phyloP scores from a whole-genome alignment of 2,113 vertebrate species.

The Anguilla japonica region DNA sequence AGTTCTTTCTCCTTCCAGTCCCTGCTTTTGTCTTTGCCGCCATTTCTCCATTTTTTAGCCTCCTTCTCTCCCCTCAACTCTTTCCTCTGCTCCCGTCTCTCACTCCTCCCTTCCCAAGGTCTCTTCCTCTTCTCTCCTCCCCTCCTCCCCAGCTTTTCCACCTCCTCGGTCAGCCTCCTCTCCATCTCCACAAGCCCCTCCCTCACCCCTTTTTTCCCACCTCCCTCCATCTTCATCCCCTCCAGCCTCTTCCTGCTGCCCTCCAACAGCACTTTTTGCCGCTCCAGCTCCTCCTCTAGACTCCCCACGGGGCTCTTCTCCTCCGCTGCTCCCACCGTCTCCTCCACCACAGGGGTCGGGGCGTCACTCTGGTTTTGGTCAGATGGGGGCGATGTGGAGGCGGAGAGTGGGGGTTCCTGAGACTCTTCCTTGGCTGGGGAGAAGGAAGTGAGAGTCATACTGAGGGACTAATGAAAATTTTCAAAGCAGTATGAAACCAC shows the following conservation, averaged over 20 bases:
- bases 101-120: slow-evolving; percentile 38
- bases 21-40: neutral
- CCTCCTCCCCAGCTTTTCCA: slow-evolving; percentile 58
- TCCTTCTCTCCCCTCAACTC: slow-evolving; percentile 17
- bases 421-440: slow-evolving; percentile 46
- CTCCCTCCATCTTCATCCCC: slow-evolving; percentile 60
- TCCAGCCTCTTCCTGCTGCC: slow-evolving; percentile 65
- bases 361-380: slow-evolving; percentile 31
- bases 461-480: no score
- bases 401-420: slow-evolving; percentile 23
- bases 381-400: slow-evolving; percentile 31
- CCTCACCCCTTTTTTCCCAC: slow-evolving; percentile 53
- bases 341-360: slow-evolving; percentile 15
- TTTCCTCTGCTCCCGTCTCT: slow-evolving; percentile 35
- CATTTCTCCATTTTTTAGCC: neutral
- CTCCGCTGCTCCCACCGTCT: slow-evolving; percentile 37
- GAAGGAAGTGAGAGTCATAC: neutral
- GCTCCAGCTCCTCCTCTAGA: slow-evolving; percentile 61
- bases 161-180: slow-evolving; percentile 62
- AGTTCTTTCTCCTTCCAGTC: slow-evolving; percentile 31
- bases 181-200: slow-evolving; percentile 67
- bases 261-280: slow-evolving; percentile 65
- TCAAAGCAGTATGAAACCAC: neutral
- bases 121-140: slow-evolving; percentile 52
- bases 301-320: slow-evolving; percentile 29